phyloP scores from a whole-genome alignment of 2,888 invertebrate genomes.

The Nomada flava region DNA sequence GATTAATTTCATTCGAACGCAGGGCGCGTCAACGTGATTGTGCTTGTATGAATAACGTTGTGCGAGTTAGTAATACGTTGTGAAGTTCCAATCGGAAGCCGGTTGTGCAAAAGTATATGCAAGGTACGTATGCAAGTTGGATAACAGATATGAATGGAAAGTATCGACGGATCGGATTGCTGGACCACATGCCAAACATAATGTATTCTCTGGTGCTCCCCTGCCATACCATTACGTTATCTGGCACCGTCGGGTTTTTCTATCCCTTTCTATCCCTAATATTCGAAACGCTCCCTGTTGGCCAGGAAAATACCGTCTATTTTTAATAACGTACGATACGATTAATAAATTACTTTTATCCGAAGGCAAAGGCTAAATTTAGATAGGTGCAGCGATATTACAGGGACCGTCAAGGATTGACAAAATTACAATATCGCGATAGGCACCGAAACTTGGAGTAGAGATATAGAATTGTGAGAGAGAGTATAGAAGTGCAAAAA shows the following conservation, averaged over 20 bases:
- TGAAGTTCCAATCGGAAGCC: background rate
- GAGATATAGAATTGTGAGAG: background rate
- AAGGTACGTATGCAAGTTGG: too few species aligned
- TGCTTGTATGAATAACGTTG: too few species aligned
- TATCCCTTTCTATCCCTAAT: background rate
- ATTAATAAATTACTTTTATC: too few species aligned
- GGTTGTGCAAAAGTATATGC: conserved; percentile 3
- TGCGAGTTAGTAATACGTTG: too few species aligned
- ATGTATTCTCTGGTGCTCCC: background rate
- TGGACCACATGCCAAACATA: background rate
- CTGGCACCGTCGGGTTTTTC: background rate
- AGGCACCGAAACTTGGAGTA: too few species aligned
- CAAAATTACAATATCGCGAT: too few species aligned
- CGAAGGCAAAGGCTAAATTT: too few species aligned
- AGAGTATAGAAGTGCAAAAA: conserved; percentile 16
- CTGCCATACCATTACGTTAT: background rate
- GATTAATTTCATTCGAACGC: too few species aligned
- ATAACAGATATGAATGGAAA: background rate
- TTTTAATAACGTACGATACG: background rate
- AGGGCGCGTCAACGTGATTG: too few species aligned
- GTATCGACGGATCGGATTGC: conserved; percentile 6
- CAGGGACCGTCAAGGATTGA: too few species aligned
- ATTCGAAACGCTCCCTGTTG: background rate
- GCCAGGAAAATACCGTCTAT: background rate
- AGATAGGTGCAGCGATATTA: too few species aligned